Evolutionary conservation across 1,140 invertebrate species (phyloP).

Genomic region (Plutomurus gul): DNA sequence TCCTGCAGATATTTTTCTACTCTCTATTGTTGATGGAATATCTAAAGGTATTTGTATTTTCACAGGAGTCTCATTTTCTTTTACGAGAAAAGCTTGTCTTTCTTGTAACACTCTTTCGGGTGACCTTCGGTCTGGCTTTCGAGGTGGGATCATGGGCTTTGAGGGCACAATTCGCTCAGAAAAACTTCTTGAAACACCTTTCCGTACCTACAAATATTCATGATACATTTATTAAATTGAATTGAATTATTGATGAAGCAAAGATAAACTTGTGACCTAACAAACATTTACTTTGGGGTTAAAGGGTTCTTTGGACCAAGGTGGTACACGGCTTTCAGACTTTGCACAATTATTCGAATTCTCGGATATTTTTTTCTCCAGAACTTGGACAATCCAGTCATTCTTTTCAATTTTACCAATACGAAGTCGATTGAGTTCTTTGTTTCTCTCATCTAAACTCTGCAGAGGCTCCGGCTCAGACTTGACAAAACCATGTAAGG

Average conservation of each 20-base stretch:
- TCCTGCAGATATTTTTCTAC: background rate
- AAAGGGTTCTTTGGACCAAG: background rate
- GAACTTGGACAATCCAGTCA: background rate
- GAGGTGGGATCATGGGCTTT: background rate
- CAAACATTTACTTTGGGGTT: background rate
- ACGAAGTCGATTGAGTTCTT: background rate
- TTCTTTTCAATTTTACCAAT: conserved; percentile 11
- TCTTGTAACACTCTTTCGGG: background rate
- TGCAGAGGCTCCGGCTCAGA: background rate
- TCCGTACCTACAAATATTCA: background rate
- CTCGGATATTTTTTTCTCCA: background rate
- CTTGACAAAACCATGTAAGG: background rate
- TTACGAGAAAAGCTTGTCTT: too few species aligned
- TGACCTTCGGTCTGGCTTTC: background rate
- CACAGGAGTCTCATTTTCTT: background rate
- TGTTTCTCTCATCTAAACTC: background rate
- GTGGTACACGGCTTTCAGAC: background rate
- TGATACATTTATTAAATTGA: too few species aligned
- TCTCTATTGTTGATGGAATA: background rate
- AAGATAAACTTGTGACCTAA: too few species aligned
- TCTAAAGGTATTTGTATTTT: background rate
- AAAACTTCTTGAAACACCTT: background rate
- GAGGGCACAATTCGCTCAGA: background rate
- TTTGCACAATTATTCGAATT: background rate
- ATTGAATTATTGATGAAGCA: too few species aligned